Evolutionary conservation across 37 sponge, comb jelly and placozoan species (phyloP), one percentile per base, ranked within the genome.

Genomic region (Hormiphora californensis): DNA sequence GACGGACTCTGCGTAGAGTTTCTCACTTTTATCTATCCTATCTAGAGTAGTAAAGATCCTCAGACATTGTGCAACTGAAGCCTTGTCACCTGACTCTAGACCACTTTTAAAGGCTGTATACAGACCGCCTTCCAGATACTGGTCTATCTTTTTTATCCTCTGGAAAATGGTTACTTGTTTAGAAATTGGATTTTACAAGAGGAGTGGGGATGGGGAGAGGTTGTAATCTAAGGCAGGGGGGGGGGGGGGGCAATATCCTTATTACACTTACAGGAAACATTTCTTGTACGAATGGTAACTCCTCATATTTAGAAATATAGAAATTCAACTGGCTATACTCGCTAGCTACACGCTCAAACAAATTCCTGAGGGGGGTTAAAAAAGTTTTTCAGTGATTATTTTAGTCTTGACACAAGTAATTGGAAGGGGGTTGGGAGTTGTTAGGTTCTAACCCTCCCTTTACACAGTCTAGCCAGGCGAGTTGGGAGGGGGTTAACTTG

Each of bases 301-400:
- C 63, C 25, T 69, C 35, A 9, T 88, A 81, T 55, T 88, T 87
- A 25, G 86, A 63, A 15, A 91, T 91, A 30, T 68, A 67, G 86
- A 91, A 92, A 69, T 92, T 91, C n/a, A 96, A 63, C 54, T 90
- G 90, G 78, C 91, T 94, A 88, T 90, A 96, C 89, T 94, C 97
- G 41, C 88, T 89, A 0, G 97, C 92, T 22, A 92, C 85, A 22
- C 97, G 62, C 51, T 92, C 92, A 90, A 94, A 55, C 27, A 90
- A 87, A 22, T 87, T 55, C 21, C 90, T 63, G 32, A 46, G 55
- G 7, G 25, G 23, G 5, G 19, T 3, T 57, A n/a, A n/a, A n/a
- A n/a, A n/a, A n/a, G n/a, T n/a, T n/a, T n/a, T n/a, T n/a, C n/a
- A n/a, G n/a, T n/a, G n/a, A n/a, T n/a, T n/a, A n/a, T n/a, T n/a